Evolutionary conservation across 2,113 vertebrate genomes (phyloP).

Genomic region (Ceyx cyanopectus): DNA sequence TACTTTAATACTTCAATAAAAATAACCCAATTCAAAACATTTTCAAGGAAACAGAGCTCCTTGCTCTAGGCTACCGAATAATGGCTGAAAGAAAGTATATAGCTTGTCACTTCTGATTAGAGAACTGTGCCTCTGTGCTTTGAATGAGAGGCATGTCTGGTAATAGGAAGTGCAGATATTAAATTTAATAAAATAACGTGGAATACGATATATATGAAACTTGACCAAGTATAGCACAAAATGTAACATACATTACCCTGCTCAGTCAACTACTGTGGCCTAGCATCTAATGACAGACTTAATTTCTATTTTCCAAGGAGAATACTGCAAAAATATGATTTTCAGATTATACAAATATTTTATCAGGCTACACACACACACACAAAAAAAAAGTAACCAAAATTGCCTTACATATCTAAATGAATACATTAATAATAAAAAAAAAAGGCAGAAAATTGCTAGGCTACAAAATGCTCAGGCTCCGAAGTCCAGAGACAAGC

Average conservation of each 20-base stretch:
- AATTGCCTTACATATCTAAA: constrained; percentile 53
- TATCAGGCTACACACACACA: constrained; percentile 45
- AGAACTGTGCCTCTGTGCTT: constrained; percentile 90
- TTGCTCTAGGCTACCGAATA: constrained; percentile 93
- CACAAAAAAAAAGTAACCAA: constrained; percentile 43
- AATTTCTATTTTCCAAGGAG: constrained; percentile 80
- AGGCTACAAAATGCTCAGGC: constrained; percentile 28
- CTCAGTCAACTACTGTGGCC: constrained; percentile 81
- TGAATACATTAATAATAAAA: not conserved
- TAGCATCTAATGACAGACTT: constrained; percentile 80
- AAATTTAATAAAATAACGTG: constrained; percentile 94
- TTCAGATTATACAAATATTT: constrained; percentile 82
- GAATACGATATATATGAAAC: constrained; percentile 87
- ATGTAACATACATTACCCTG: constrained; percentile 80
- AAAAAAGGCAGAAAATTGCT: constrained; percentile 45
- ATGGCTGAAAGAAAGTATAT: constrained; percentile 97
- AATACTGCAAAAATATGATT: constrained; percentile 76
- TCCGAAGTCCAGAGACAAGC: constrained; percentile 36
- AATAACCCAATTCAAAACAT: constrained; percentile 99
- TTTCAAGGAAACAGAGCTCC: constrained; percentile 92
- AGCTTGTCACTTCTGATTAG: constrained; percentile 98
- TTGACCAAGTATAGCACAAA: constrained; percentile 85
- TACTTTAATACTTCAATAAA: constrained; percentile 99
- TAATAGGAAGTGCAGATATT: constrained; percentile 97
- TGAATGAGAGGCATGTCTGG: constrained; percentile 93